Evolutionary conservation across 2,888 invertebrate species (phyloP).

Genomic region (Hetaerina titia): DNA sequence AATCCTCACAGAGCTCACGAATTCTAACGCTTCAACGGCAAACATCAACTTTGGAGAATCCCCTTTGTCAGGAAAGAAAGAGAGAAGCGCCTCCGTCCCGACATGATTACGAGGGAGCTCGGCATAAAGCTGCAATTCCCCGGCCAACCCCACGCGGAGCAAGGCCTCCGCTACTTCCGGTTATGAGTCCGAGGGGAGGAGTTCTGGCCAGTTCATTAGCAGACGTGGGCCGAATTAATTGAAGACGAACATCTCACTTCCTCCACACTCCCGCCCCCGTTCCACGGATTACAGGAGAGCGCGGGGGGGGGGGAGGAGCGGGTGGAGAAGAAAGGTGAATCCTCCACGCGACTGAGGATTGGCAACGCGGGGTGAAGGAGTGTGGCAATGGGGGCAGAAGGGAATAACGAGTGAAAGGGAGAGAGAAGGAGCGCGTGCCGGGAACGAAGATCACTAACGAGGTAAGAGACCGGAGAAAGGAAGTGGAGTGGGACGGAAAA

Average conservation of each 20-base stretch:
- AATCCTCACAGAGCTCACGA: background rate
- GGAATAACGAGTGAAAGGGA: background rate
- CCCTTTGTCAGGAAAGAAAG: background rate
- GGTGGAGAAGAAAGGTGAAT: background rate
- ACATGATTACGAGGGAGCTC: conserved; percentile 23
- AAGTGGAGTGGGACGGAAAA: background rate
- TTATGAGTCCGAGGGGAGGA: conserved; percentile 15
- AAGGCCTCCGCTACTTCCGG: background rate
- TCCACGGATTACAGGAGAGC: background rate
- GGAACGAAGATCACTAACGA: background rate
- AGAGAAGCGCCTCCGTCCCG: background rate
- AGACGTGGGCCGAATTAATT: conserved; percentile 22
- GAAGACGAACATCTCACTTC: background rate
- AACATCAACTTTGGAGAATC: background rate
- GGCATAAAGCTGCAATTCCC: background rate
- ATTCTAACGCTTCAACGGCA: background rate
- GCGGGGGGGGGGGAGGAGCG: background rate
- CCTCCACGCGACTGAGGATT: background rate
- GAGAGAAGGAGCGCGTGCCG: background rate
- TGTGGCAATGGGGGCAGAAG: background rate
- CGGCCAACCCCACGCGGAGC: background rate
- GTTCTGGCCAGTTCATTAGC: conserved; percentile 19
- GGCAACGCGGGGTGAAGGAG: background rate
- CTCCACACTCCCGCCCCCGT: background rate
- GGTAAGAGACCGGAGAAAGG: background rate